Percentiles rank a stretch among this genome's conserved stretches.
Evolutionary conservation across 1,140 invertebrate genomes (phyloP).

Genomic region (Acromyrmex heyeri): DNA sequence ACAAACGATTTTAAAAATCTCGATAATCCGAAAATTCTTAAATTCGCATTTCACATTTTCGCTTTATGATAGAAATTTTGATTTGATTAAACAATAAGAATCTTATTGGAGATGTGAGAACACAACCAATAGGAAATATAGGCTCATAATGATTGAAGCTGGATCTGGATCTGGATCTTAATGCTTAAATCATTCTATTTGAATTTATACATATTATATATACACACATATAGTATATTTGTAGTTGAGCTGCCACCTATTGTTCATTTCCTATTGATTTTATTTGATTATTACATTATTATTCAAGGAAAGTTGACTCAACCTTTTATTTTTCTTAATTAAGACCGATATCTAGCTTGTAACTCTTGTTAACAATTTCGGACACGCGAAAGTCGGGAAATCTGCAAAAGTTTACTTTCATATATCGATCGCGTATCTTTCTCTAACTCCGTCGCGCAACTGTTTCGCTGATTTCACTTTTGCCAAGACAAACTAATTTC

Average conservation of each 20-base stretch:
- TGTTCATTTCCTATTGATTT: neutral
- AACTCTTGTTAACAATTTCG: constrained; percentile 24
- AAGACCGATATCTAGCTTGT: neutral
- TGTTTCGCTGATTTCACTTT: constrained; percentile 60
- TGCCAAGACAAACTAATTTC: constrained; percentile 60
- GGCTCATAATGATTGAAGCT: too few species aligned
- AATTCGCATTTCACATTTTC: too few species aligned
- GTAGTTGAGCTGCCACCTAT: too few species aligned
- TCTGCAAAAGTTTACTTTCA: constrained; percentile 39
- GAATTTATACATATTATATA: too few species aligned
- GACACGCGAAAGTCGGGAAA: constrained; percentile 34
- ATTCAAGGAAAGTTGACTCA: neutral
- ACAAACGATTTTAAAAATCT: neutral
- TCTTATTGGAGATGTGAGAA: too few species aligned
- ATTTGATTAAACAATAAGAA: too few species aligned
- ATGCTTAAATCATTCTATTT: too few species aligned
- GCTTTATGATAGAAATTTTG: too few species aligned
- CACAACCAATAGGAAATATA: too few species aligned
- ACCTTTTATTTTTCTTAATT: neutral
- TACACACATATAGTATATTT: too few species aligned
- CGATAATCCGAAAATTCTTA: neutral
- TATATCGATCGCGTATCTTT: constrained; percentile 47
- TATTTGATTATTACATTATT: neutral
- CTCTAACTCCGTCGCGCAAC: constrained; percentile 34
- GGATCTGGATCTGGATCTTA: too few species aligned